phyloP scores from a whole-genome alignment of 2,113 vertebrate species.

The Antidorcas marsupialis region DNA sequence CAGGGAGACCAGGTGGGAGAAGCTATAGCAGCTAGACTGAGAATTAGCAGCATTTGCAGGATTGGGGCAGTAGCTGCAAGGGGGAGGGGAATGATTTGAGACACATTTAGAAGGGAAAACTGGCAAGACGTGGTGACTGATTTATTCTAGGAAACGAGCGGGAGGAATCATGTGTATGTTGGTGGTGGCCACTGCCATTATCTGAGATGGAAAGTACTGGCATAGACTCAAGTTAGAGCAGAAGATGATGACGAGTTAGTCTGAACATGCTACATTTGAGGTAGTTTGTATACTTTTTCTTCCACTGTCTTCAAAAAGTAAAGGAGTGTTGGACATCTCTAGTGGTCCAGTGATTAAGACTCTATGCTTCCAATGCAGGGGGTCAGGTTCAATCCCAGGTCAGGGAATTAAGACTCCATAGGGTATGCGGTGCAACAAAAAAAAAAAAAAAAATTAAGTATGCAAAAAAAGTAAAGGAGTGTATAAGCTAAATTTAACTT shows the following conservation, averaged over 20 bases:
- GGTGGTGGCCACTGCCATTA: too few species aligned
- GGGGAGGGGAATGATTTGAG: neutral
- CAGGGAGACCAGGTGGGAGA: neutral
- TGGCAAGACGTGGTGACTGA: neutral
- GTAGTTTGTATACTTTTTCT: neutral
- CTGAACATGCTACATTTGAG: neutral
- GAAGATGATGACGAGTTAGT: neutral
- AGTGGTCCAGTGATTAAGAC: neutral
- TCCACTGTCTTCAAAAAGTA: neutral
- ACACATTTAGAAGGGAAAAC: neutral
- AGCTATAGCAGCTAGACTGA: neutral
- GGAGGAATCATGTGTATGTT: neutral
- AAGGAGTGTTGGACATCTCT: neutral
- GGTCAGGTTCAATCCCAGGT: neutral
- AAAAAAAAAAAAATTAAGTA: neutral
- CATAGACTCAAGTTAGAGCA: neutral
- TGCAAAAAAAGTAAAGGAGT: neutral
- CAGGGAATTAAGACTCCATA: neutral
- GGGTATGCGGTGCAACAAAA: neutral
- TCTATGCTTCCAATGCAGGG: neutral
- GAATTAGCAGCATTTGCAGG: neutral
- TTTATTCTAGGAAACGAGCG: neutral
- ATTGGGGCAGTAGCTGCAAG: neutral
- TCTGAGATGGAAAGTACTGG: neutral
- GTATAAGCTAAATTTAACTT: neutral